A percentile compares a stretch with the other conserved stretches of the same genome.
phyloP scores from a whole-genome alignment of 2,797 vertebrate species.

The Trematomus bernacchii region DNA sequence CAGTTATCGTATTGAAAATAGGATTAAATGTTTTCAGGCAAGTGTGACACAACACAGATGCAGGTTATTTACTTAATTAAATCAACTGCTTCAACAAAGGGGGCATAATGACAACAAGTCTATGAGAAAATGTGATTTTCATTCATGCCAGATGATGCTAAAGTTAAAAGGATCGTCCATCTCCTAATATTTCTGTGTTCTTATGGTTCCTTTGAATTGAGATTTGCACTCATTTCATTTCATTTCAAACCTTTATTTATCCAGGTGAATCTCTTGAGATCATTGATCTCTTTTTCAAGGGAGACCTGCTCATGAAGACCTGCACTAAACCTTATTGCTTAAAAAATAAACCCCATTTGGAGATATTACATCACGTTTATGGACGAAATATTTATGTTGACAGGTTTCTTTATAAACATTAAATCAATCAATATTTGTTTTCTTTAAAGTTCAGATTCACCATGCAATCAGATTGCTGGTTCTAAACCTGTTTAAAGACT shows the following conservation, averaged over 20 bases:
- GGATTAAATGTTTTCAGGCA: not conserved
- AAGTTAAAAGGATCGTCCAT: not conserved
- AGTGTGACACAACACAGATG: too few species aligned
- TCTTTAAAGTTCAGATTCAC: too few species aligned
- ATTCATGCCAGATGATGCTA: not conserved
- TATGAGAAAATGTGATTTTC: not conserved
- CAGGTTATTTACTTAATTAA: not conserved
- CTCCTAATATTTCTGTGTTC: not conserved
- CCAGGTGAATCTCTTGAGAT: too few species aligned
- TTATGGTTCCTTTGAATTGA: not conserved
- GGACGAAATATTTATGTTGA: not conserved
- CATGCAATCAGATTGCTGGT: not conserved
- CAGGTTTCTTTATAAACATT: not conserved
- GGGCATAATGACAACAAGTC: too few species aligned
- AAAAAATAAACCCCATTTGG: not conserved
- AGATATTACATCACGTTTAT: too few species aligned
- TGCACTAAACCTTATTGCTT: not conserved
- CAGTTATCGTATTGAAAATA: not conserved
- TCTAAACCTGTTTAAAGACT: not conserved
- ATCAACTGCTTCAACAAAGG: not conserved
- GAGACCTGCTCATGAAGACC: too few species aligned
- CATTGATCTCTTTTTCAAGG: too few species aligned
- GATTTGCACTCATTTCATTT: not conserved
- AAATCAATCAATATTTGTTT: too few species aligned
- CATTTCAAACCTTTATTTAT: too few species aligned